Evolutionary conservation across 2,797 vertebrate genomes (phyloP), one percentile per base, ranked within the genome.

Genomic region (Coregonus suidteri): DNA sequence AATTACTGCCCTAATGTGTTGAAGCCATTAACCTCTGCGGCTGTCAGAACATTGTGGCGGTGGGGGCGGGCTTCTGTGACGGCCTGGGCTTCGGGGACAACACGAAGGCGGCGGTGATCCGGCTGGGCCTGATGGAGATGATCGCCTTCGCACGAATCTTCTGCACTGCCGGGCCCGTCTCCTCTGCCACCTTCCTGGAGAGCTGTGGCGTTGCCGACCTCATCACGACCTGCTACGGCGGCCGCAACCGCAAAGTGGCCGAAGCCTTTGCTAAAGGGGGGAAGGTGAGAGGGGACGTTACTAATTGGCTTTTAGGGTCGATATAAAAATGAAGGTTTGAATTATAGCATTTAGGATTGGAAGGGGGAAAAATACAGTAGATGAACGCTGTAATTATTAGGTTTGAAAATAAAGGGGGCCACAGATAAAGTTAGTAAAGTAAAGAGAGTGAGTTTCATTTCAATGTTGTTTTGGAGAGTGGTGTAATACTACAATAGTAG

Each of bases 61-160:
- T 99, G 0, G 98, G 96, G 0, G 97, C 98, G 0, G 98, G 98
- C 25, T 99, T 99, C 94, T 98, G 97, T 1, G 98, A 99, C 0
- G 98, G 98, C 0, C 93, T 99, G n/a, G 96, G 96, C 54, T 98
- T 95, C 0, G 98, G 98, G 0, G 97, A 99, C 91, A 99, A 99
- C 91, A 99, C 98, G 0, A 99, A 99, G 86, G 98, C 98, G 0
- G 98, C 97, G 0, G 97, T 99, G 86, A 99, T 99, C 91, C 93
- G 98, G 14, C 91, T 99, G 87, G 98, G 98, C 0, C 91, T 99
- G 83, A 97, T 97, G 97, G 98, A 99, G 94, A 99, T 99, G 97
- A 97, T 99, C 0, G 92, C 89, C 77, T 99, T 99, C 0, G 93
- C 97, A 76, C 96, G 96, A 54, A 88, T 99, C 75, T 97, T 99